phyloP scores from a whole-genome alignment of 2,888 invertebrate genomes.

The Cephus pygmeus region DNA sequence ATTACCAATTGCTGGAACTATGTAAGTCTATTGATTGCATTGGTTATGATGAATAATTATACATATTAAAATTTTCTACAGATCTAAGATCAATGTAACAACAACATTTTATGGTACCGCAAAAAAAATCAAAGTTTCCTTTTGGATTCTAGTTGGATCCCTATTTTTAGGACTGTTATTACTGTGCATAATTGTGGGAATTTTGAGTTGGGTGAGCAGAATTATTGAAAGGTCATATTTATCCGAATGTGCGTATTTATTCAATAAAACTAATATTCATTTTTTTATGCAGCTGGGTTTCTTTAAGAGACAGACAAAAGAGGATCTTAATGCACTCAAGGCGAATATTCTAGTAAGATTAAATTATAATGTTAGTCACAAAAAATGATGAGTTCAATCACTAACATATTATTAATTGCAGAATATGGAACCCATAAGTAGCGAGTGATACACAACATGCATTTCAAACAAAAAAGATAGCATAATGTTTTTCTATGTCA shows the following conservation, averaged over 20 bases:
- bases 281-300: conserved; percentile 38
- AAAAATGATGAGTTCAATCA: background rate
- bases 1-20: conserved; percentile 18
- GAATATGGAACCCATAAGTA: background rate
- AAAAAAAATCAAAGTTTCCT: conserved; percentile 24
- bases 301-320: conserved; percentile 39
- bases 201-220: conserved; percentile 35
- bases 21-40: conserved; percentile 24
- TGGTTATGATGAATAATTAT: background rate
- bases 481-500: no score
- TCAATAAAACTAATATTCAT: background rate
- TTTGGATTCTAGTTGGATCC: conserved; percentile 46
- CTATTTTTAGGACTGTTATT: conserved; percentile 41
- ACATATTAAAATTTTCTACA: conserved; percentile 13
- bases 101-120: conserved; percentile 39
- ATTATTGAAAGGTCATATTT: background rate
- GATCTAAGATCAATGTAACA: conserved; percentile 28
- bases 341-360: background rate
- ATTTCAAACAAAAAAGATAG: no score
- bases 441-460: background rate
- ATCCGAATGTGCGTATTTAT: background rate
- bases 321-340: conserved; percentile 28
- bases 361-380: background rate
- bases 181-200: conserved; percentile 28
- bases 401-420: background rate